Percentiles rank a stretch among this genome's conserved stretches.
phyloP scores from a whole-genome alignment of 2,113 vertebrate genomes.

The Melanocharis versteri region DNA sequence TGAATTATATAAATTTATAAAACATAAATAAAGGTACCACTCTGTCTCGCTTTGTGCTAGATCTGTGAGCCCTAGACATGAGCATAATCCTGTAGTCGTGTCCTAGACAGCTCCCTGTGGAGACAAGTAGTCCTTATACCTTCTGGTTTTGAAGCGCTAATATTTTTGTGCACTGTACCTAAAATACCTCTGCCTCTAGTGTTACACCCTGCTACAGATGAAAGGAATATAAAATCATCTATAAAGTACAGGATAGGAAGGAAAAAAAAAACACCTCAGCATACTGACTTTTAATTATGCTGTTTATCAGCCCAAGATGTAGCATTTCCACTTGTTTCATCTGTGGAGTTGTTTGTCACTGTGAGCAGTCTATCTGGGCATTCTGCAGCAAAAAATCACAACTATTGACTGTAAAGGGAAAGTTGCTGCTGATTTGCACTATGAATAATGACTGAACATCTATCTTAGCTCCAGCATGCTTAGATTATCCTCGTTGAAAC shows the following conservation, averaged over 20 bases:
- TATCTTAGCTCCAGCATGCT: accelerated
- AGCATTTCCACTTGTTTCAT: background rate
- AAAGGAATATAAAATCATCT: background rate
- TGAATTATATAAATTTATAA: background rate
- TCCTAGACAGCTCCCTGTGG: background rate
- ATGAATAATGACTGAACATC: background rate
- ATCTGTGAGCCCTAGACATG: background rate
- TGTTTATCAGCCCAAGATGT: background rate
- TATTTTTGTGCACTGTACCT: background rate
- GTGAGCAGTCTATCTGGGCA: no score
- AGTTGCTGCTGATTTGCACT: background rate
- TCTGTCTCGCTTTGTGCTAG: background rate
- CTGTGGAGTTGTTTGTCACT: background rate
- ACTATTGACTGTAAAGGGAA: background rate
- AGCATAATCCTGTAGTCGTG: background rate
- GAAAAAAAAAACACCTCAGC: background rate
- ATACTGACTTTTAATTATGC: background rate
- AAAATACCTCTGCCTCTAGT: background rate
- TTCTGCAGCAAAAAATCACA: background rate
- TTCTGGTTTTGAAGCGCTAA: background rate
- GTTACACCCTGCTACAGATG: background rate
- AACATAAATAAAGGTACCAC: background rate
- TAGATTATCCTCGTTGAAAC: background rate
- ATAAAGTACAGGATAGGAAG: background rate
- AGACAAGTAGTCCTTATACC: background rate